phyloP scores from a whole-genome alignment of 2,113 vertebrate species.

The Colistium nudipinnis region DNA sequence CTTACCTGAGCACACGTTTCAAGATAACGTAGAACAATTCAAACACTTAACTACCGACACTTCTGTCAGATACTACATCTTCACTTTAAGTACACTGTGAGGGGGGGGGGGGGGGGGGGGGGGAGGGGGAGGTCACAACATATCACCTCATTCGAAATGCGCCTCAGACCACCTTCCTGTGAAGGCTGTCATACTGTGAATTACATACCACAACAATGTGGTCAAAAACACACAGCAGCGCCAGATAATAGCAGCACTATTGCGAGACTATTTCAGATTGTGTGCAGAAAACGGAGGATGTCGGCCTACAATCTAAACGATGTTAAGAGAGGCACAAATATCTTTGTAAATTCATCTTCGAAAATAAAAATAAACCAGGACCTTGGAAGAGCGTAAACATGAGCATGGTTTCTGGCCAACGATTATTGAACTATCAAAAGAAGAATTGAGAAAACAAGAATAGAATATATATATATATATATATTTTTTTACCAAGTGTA shows the following conservation, averaged over 20 bases:
- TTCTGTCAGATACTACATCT: neutral
- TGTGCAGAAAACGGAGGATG: conserved; percentile 2
- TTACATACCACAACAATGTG: conserved; percentile 30
- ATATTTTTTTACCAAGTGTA: conserved; percentile 85
- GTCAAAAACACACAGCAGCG: conserved; percentile 25
- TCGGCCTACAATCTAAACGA: neutral
- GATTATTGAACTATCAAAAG: conserved; percentile 3
- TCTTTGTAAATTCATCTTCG: neutral
- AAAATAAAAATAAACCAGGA: conserved; percentile 22
- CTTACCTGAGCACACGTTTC: conserved; percentile 30
- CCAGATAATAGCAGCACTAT: conserved; percentile 1
- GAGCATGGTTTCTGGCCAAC: neutral
- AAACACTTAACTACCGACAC: neutral
- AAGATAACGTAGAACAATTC: too few species aligned
- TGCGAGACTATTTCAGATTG: neutral
- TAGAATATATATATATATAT: conserved; percentile 10
- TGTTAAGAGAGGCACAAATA: conserved; percentile 4
- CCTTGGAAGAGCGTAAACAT: neutral
- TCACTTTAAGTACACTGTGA: neutral
- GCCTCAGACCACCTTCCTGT: conserved; percentile 36
- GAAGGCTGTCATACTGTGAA: neutral
- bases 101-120: conserved; percentile 10
- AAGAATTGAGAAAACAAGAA: conserved; percentile 4
- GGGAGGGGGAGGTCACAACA: neutral
- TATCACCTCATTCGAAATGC: conserved; percentile 31